Conservation (phyloP, 2,797 vertebrate species). For the Hoplostethus atlanticus region DNA sequence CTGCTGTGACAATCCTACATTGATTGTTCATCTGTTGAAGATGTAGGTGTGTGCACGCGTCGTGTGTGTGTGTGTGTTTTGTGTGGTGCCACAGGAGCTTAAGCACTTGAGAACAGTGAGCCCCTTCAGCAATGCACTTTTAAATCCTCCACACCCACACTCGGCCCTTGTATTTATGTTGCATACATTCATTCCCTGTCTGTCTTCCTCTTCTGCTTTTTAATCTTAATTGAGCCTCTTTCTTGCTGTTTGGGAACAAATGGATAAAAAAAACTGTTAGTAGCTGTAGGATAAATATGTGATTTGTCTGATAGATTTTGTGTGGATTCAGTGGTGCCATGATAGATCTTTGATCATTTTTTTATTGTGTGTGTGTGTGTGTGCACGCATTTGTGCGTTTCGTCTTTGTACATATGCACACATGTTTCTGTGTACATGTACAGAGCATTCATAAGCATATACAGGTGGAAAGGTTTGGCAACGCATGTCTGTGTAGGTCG, state of each 20-base stretch:
- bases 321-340: slow-evolving; percentile 14
- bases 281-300: slow-evolving; percentile 20
- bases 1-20: background rate
- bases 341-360: slow-evolving; percentile 3
- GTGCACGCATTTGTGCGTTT: too few relatives aligned
- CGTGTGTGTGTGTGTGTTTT: slow-evolving; percentile 18
- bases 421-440: background rate
- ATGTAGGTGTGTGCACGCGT: slow-evolving; percentile 24
- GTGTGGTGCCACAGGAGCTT: slow-evolving; percentile 14
- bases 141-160: slow-evolving; percentile 61
- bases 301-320: slow-evolving; percentile 10
- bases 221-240: slow-evolving; percentile 46
- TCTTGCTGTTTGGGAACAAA: slow-evolving; percentile 33
- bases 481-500: background rate
- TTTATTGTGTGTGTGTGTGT: slow-evolving; percentile 4
- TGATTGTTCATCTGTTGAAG: slow-evolving; percentile 16
- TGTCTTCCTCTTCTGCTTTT: slow-evolving; percentile 30
- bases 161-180: slow-evolving; percentile 41
- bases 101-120: slow-evolving; percentile 40
- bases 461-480: too few relatives aligned
- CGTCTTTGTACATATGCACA: background rate
- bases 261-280: slow-evolving; percentile 11
- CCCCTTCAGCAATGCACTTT: slow-evolving; percentile 50
- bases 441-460: background rate
- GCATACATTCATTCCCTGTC: slow-evolving; percentile 37